phyloP scores from a whole-genome alignment of 30 jellyfish, hydroid and myxozoan genomes.

The Morbakka virulenta region DNA sequence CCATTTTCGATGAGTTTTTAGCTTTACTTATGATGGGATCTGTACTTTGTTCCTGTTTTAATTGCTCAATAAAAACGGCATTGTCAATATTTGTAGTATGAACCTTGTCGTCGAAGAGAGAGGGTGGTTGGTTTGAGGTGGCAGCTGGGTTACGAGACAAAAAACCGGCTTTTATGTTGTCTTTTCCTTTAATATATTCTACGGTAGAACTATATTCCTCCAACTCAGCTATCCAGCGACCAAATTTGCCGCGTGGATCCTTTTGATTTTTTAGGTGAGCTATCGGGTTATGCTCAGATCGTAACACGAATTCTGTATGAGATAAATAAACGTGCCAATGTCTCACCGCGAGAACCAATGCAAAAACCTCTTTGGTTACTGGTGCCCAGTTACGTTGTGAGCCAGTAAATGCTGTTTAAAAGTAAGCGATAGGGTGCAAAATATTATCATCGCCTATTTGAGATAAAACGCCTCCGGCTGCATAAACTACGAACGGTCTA shows the following conservation, averaged over 20 bases:
- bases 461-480: not conserved
- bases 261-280: slow-evolving; percentile 6
- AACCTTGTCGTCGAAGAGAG: slow-evolving; percentile 23
- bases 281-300: slow-evolving; percentile 19
- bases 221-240: slow-evolving; percentile 25
- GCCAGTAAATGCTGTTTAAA: slow-evolving; percentile 23
- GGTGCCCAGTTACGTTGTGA: slow-evolving; percentile 45
- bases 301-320: slow-evolving; percentile 4
- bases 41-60: not conserved
- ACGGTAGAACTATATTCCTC: slow-evolving; percentile 24
- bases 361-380: slow-evolving; percentile 39
- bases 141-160: slow-evolving; percentile 19
- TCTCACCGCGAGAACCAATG: slow-evolving; percentile 23
- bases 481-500: slow-evolving; percentile 4
- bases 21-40: slow-evolving; percentile 7
- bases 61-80: not conserved
- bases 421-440: slow-evolving; percentile 46
- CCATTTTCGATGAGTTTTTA: slow-evolving; percentile 1
- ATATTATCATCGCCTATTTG: not conserved
- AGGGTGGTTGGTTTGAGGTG: slow-evolving; percentile 5
- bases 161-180: slow-evolving; percentile 22
- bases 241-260: slow-evolving; percentile 28
- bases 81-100: not conserved
- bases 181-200: slow-evolving; percentile 23
- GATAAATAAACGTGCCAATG: slow-evolving; percentile 34